Percentiles rank a stretch among this genome's conserved stretches.
These are phyloP conservation scores for Acrocephalus arundinaceus DNA, from an alignment of 2,113 vertebrate species.

Conservation along the genomic window DNA sequence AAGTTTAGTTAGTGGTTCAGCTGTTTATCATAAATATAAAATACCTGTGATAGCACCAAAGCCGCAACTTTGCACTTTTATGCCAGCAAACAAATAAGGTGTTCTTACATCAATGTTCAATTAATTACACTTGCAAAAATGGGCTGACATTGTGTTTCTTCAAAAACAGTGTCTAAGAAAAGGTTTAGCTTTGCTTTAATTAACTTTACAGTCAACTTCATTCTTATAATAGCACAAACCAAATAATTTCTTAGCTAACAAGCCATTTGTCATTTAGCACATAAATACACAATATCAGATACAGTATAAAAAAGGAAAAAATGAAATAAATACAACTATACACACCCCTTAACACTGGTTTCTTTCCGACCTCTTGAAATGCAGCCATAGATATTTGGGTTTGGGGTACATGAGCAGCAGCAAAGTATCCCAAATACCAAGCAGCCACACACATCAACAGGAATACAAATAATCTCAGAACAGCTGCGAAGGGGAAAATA, in stretches of 20 bases:
- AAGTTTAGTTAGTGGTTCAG: not conserved
- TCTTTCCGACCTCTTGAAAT: slow-evolving; percentile 35
- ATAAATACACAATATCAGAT: not conserved
- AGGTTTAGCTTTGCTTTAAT: not conserved
- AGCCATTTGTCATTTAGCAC: not conserved
- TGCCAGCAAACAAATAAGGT: not conserved
- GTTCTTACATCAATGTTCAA: not conserved
- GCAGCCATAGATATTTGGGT: not conserved
- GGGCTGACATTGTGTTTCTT: not conserved
- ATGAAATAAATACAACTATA: not conserved
- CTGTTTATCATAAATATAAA: not conserved
- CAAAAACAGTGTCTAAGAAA: not conserved
- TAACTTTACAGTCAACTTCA: not conserved
- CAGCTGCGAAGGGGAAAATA: slow-evolving; percentile 2
- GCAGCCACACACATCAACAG: slow-evolving; percentile 19
- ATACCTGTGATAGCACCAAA: not conserved
- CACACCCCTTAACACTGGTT: slow-evolving; percentile 64
- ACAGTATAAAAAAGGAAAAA: not conserved
- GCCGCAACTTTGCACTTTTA: not conserved
- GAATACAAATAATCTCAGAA: slow-evolving; percentile 10
- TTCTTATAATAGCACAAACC: not conserved
- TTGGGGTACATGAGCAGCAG: not conserved
- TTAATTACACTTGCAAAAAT: not conserved
- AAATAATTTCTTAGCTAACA: not conserved
- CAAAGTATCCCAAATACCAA: slow-evolving; percentile 71